Percentiles rank a stretch among this genome's conserved stretches.
Conservation (phyloP, 2,888 invertebrate genomes). For the Tholera decimalis region DNA sequence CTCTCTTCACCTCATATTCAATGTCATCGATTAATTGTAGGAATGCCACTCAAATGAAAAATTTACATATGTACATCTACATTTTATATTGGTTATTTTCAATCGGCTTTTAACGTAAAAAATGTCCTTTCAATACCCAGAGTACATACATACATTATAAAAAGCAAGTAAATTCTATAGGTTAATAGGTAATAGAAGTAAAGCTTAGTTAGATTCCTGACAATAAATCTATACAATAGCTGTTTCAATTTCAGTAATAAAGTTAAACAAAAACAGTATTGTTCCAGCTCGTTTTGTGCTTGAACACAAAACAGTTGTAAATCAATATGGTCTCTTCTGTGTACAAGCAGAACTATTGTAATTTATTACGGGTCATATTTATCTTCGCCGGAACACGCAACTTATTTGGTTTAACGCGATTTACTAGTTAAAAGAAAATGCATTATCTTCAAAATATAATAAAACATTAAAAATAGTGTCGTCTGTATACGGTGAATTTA, state of each 20-base stretch:
- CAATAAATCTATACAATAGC: constrained; percentile 28
- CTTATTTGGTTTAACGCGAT: constrained; percentile 52
- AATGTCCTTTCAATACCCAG: not conserved
- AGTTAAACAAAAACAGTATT: constrained; percentile 56
- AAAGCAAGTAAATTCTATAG: not conserved
- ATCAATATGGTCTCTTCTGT: constrained; percentile 63
- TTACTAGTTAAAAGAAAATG: constrained; percentile 40
- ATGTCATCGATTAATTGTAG: too few species aligned
- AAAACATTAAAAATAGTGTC: too few species aligned
- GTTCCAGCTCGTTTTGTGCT: constrained; percentile 35
- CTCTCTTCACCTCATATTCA: too few species aligned
- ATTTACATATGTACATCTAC: not conserved
- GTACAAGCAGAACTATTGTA: constrained; percentile 51
- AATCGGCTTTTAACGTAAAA: not conserved
- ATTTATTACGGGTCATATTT: constrained; percentile 55
- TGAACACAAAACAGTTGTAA: constrained; percentile 61
- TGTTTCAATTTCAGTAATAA: constrained; percentile 42
- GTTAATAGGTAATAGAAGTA: too few species aligned
- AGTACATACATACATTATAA: not conserved
- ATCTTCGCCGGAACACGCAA: constrained; percentile 16
- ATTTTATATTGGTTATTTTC: not conserved
- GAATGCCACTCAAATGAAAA: too few species aligned
- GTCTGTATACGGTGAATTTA: too few species aligned
- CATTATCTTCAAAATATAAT: not conserved
- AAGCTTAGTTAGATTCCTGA: not conserved